These are phyloP conservation scores for Nephrotoma flavescens DNA, from an alignment of 2,888 invertebrate genomes.

Conservation along the genomic window DNA sequence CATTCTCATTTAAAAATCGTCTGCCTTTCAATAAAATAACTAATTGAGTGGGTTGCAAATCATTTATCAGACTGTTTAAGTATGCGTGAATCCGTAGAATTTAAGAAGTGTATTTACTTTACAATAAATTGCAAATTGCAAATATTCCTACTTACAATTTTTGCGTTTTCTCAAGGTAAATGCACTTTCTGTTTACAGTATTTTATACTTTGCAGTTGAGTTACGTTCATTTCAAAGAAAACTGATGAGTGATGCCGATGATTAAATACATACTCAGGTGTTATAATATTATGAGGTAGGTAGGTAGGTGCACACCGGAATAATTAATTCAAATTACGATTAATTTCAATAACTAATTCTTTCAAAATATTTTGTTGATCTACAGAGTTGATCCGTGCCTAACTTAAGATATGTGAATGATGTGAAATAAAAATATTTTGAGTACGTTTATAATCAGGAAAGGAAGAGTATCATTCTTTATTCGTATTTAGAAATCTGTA, in stretches of 20 bases:
- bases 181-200: background rate
- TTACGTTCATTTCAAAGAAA: background rate
- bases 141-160: background rate
- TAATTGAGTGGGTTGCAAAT: background rate
- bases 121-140: background rate
- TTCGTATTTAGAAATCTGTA: background rate
- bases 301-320: background rate
- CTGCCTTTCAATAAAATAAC: background rate
- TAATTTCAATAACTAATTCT: background rate
- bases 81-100: background rate
- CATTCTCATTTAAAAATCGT: background rate
- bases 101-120: background rate
- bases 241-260: background rate
- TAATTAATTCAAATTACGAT: background rate
- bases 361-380: background rate
- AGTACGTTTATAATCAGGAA: background rate
- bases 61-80: background rate
- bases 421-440: background rate
- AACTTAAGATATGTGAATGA: background rate
- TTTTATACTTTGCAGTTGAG: background rate
- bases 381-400: background rate
- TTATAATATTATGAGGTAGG: background rate
- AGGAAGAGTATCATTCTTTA: background rate
- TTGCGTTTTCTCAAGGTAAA: background rate
- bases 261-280: no score